Evolutionary conservation across 2,113 vertebrate genomes (phyloP).

Genomic region (Sorex fumeus): DNA sequence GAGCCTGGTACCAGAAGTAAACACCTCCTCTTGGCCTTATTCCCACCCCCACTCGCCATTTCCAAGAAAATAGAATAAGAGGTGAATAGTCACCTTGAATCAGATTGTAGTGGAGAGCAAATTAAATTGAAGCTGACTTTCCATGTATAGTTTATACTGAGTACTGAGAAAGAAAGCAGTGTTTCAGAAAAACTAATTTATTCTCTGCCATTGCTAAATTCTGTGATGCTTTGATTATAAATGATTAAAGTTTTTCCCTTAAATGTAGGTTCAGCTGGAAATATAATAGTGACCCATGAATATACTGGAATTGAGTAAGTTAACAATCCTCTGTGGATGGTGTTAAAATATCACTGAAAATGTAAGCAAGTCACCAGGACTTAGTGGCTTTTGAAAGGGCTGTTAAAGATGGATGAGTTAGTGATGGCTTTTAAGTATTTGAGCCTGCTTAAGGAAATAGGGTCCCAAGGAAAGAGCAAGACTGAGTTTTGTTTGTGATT

Average conservation of each 20-base stretch:
- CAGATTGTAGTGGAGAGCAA: not conserved
- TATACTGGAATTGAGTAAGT: not conserved
- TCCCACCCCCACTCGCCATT: too few species aligned
- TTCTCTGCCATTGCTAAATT: not conserved
- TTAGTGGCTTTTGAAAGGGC: not conserved
- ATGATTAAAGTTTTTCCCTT: not conserved
- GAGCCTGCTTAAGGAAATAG: not conserved
- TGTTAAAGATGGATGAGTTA: not conserved
- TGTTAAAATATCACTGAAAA: not conserved
- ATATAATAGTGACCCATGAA: not conserved
- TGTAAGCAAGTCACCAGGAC: not conserved
- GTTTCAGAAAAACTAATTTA: not conserved
- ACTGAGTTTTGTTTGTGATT: not conserved
- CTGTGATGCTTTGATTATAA: not conserved
- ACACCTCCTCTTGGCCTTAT: too few species aligned
- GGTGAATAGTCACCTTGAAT: not conserved
- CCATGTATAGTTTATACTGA: too few species aligned
- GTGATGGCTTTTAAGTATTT: not conserved
- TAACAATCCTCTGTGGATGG: not conserved
- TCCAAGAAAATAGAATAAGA: too few species aligned
- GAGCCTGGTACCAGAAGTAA: too few species aligned
- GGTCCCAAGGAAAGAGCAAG: not conserved
- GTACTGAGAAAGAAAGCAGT: not conserved
- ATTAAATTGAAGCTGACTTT: not conserved
- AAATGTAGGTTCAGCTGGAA: conserved; percentile 3